phyloP scores from a whole-genome alignment of 2,113 vertebrate species.

The Coptodon rendalli region DNA sequence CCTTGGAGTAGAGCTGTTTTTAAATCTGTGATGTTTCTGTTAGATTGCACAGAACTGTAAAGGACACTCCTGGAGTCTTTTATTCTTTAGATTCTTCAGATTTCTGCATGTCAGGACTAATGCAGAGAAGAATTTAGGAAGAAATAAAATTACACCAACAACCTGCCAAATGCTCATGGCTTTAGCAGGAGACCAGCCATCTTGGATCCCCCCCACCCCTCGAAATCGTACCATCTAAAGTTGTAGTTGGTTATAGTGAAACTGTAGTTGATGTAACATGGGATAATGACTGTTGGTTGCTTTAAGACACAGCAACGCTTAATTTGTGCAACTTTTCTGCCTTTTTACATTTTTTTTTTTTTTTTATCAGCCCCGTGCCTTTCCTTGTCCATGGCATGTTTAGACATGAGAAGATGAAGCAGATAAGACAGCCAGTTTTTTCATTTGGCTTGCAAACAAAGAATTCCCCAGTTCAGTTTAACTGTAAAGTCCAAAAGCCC shows the following conservation, averaged over 20 bases:
- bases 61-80: neutral
- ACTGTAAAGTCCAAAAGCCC: neutral
- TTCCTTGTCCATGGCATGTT: neutral
- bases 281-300: neutral
- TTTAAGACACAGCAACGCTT: neutral
- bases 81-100: neutral
- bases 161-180: neutral
- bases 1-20: neutral
- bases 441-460: neutral
- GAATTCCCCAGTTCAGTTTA: neutral
- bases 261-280: neutral
- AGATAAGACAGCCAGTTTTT: neutral
- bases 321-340: slow-evolving; percentile 3
- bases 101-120: neutral
- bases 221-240: neutral
- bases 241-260: neutral
- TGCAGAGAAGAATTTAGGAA: neutral
- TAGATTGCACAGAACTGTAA: neutral
- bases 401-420: neutral
- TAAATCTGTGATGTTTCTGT: neutral
- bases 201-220: neutral
- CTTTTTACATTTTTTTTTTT: neutral
- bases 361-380: neutral
- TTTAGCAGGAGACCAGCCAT: neutral
- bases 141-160: neutral